These are phyloP conservation scores for Eulithis testata DNA, from an alignment of 2,888 invertebrate genomes.

Conservation along the genomic window DNA sequence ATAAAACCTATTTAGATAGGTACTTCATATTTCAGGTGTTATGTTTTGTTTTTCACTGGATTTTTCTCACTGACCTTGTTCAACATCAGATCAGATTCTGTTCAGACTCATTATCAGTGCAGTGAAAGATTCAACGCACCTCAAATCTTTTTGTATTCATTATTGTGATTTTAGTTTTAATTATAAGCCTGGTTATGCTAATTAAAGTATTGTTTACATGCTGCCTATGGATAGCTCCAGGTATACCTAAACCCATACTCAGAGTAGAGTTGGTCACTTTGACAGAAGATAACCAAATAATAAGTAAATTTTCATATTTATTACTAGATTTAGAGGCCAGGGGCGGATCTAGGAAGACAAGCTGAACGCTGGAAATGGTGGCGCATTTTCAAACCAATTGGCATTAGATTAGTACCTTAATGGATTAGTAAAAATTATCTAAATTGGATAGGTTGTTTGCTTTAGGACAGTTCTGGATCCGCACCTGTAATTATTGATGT, in stretches of 20 bases:
- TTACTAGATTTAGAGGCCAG: slow-evolving; percentile 18
- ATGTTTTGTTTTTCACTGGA: too few species aligned
- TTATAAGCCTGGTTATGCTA: background rate
- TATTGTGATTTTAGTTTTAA: too few species aligned
- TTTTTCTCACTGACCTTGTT: too few species aligned
- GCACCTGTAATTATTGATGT: slow-evolving; percentile 27
- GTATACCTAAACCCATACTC: slow-evolving; percentile 31
- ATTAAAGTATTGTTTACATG: slow-evolving; percentile 28
- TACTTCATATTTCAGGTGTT: too few species aligned
- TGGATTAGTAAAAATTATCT: background rate
- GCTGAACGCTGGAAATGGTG: slow-evolving; percentile 11
- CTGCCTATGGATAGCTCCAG: slow-evolving; percentile 36
- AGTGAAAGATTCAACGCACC: too few species aligned
- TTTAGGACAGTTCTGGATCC: slow-evolving; percentile 25
- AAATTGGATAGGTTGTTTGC: slow-evolving; percentile 19
- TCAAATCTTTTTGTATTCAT: too few species aligned
- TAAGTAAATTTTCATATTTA: slow-evolving; percentile 35
- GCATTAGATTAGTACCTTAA: background rate
- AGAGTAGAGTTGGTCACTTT: slow-evolving; percentile 33
- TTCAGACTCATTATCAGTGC: too few species aligned
- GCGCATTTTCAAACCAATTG: slow-evolving; percentile 21
- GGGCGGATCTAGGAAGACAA: slow-evolving; percentile 31
- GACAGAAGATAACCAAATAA: slow-evolving; percentile 27
- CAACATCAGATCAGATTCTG: too few species aligned
- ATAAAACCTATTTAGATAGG: too few species aligned